phyloP scores from a whole-genome alignment of 2,888 invertebrate genomes.

The Antitype chi region DNA sequence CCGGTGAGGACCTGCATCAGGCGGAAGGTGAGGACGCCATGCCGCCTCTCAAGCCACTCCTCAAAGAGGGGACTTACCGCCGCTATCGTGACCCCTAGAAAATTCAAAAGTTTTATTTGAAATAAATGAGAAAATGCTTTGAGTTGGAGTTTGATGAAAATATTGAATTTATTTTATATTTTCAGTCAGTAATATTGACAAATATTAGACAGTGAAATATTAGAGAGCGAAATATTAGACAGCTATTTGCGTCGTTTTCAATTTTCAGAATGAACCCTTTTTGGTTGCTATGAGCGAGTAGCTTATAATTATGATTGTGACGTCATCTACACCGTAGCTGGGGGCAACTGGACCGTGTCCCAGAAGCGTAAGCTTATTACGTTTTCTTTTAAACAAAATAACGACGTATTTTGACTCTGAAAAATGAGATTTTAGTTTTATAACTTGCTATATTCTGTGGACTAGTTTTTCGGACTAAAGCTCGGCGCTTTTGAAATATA shows the following conservation, averaged over 20 bases:
- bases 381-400: neutral
- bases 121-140: no score
- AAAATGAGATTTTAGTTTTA: neutral
- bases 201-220: neutral
- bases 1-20: no score
- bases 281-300: conserved; percentile 17
- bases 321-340: conserved; percentile 11
- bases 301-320: neutral
- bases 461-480: neutral
- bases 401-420: no score
- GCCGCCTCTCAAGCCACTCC: no score
- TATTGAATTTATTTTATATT: neutral
- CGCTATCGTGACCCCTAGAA: no score
- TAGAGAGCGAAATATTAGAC: neutral
- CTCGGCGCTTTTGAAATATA: neutral
- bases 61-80: no score
- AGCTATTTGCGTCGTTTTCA: neutral
- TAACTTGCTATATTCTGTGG: neutral
- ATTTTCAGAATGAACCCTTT: neutral
- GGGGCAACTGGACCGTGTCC: no score
- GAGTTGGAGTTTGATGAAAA: no score
- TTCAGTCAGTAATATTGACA: neutral
- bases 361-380: neutral
- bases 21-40: no score
- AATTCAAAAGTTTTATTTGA: no score